Evolutionary conservation across 2,888 invertebrate genomes (phyloP).

Genomic region (Bombylius discolor): DNA sequence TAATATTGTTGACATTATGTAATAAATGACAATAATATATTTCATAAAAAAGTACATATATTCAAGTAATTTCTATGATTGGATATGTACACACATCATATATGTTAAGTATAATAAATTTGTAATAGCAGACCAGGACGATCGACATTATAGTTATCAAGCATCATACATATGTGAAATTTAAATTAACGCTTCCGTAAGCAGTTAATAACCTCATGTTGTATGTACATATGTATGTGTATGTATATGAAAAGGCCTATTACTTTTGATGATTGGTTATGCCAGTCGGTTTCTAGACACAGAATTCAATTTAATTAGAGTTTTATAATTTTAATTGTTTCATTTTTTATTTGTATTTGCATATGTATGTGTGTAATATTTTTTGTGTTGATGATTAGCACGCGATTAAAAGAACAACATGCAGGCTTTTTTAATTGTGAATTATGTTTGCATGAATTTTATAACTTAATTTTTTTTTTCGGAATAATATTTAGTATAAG

Average conservation of each 20-base stretch:
- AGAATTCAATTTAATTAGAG: background rate
- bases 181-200: constrained; percentile 9
- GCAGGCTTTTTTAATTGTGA: background rate
- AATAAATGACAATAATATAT: too few species aligned
- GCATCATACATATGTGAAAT: background rate
- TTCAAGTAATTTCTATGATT: too few species aligned
- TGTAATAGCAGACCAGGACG: background rate
- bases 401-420: background rate
- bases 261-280: background rate
- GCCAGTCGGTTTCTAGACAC: background rate
- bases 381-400: background rate
- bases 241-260: background rate
- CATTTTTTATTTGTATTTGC: background rate
- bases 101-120: too few species aligned
- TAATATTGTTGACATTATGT: too few species aligned
- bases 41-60: too few species aligned
- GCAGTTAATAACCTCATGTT: constrained; percentile 5
- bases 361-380: background rate
- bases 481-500: too few species aligned
- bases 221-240: background rate
- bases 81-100: too few species aligned
- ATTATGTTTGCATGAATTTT: background rate
- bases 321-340: background rate
- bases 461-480: too few species aligned
- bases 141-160: background rate